Percentiles rank a stretch among this genome's conserved stretches.
These are phyloP conservation scores for Poecilia gillii DNA, from an alignment of 2,797 vertebrate genomes.

Conservation along the genomic window DNA sequence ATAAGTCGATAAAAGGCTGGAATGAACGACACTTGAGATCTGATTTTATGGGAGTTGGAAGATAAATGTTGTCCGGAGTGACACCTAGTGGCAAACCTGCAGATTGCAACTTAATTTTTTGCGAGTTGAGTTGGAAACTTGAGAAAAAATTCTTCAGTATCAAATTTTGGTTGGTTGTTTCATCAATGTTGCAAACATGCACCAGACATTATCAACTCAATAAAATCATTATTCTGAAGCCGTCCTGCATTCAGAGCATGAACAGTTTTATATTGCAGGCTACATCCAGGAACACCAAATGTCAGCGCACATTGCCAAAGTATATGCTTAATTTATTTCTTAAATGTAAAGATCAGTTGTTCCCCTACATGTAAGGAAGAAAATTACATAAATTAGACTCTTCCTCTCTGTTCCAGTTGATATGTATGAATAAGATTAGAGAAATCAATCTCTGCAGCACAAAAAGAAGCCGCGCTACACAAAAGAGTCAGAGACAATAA, in stretches of 20 bases:
- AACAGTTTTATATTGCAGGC: neutral
- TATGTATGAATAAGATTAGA: conserved; percentile 11
- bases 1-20: neutral
- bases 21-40: neutral
- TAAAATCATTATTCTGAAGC: neutral
- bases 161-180: neutral
- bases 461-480: conserved; percentile 25
- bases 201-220: neutral
- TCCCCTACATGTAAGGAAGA: neutral
- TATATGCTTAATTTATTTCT: conserved; percentile 1
- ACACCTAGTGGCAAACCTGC: conserved; percentile 5
- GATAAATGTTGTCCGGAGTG: neutral
- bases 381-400: conserved; percentile 22
- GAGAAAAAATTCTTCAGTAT: neutral
- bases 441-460: conserved; percentile 9
- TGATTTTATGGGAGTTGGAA: neutral
- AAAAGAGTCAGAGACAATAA: conserved; percentile 6
- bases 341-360: neutral
- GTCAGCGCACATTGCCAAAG: neutral
- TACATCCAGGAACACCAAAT: neutral
- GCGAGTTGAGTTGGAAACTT: neutral
- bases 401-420: conserved; percentile 21
- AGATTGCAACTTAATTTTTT: neutral
- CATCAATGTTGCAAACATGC: neutral
- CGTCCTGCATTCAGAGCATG: neutral